phyloP scores from a whole-genome alignment of 2,797 vertebrate genomes.

The Cirrhinus mrigala region DNA sequence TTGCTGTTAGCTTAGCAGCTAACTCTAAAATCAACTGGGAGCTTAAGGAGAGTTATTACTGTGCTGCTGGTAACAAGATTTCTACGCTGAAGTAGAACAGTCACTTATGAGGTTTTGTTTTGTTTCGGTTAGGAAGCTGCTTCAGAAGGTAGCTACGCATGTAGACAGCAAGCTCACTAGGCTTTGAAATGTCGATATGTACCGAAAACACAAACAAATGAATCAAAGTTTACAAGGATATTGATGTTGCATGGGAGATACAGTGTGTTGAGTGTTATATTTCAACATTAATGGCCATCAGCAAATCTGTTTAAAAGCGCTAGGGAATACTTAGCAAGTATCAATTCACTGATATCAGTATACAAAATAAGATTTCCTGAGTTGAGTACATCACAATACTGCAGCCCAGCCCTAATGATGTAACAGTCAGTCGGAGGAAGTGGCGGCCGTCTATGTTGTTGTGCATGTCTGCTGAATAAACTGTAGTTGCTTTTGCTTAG shows the following conservation, averaged over 20 bases:
- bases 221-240: background rate
- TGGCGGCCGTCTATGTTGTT: background rate
- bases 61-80: background rate
- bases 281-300: conserved; percentile 21
- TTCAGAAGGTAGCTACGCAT: background rate
- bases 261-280: background rate
- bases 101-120: background rate
- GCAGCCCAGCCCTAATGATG: background rate
- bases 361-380: background rate
- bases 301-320: background rate
- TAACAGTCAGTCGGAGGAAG: background rate
- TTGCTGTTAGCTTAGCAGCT: background rate
- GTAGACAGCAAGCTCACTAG: background rate
- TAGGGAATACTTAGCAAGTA: conserved; percentile 14
- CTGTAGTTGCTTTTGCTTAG: background rate
- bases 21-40: background rate
- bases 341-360: conserved; percentile 24
- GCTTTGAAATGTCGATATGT: too few relatives aligned
- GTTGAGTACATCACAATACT: background rate
- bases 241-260: background rate
- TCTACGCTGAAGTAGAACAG: background rate
- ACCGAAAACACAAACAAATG: background rate
- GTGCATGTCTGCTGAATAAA: background rate
- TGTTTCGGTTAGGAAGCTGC: background rate
- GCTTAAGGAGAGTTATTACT: background rate